A percentile compares a stretch with the other conserved stretches of the same genome.
phyloP scores from a whole-genome alignment of 2,888 invertebrate species.

The Andrena flavipes region DNA sequence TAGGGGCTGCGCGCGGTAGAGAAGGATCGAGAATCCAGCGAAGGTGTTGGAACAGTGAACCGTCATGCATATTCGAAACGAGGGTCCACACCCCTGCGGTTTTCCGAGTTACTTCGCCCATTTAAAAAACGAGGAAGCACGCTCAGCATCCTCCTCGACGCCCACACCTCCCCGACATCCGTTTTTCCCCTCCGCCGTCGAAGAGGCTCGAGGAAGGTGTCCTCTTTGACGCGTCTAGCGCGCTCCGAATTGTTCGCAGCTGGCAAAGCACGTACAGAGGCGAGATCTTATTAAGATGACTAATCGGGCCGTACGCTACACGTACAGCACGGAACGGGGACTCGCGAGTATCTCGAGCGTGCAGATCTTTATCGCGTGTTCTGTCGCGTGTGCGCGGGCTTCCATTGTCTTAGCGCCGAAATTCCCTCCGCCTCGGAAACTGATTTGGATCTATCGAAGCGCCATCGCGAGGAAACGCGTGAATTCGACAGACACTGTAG shows the following conservation, averaged over 20 bases:
- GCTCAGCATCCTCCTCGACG: slow-evolving; percentile 3
- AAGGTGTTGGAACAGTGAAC: slow-evolving; percentile 38
- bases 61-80: slow-evolving; percentile 65
- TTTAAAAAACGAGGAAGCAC: slow-evolving; percentile 13
- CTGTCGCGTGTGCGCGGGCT: neutral
- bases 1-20: neutral
- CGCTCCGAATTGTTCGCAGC: neutral
- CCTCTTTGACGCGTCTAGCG: neutral
- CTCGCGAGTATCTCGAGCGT: slow-evolving; percentile 21
- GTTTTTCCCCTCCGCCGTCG: neutral
- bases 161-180: neutral
- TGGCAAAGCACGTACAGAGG: neutral
- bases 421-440: neutral
- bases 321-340: neutral
- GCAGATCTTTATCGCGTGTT: slow-evolving; percentile 8
- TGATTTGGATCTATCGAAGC: slow-evolving; percentile 12
- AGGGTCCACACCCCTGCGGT: slow-evolving; percentile 43
- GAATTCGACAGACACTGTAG: neutral
- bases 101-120: slow-evolving; percentile 23
- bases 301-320: slow-evolving; percentile 17
- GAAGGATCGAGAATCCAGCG: slow-evolving; percentile 15
- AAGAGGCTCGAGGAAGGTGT: neutral
- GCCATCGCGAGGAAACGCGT: neutral
- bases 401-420: neutral
- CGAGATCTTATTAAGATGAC: slow-evolving; percentile 32